Base-by-base conservation (phyloP, 2,113 vertebrate genomes). In the Trichomycterus rosablanca region DNA sequence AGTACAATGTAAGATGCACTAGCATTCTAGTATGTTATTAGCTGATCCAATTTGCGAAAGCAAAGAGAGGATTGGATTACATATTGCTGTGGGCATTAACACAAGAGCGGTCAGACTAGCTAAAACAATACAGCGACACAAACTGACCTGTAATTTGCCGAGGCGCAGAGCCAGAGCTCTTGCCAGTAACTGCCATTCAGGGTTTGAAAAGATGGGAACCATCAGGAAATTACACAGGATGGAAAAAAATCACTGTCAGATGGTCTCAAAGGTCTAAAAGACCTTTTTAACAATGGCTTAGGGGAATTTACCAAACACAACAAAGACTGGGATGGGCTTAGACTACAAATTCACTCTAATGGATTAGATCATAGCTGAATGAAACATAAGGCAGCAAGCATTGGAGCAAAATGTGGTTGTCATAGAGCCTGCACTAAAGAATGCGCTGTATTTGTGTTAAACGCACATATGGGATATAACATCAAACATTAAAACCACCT, bases 201-300 rank as follows among this genome's bases (percentile, higher is more conserved):
- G 44, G 49, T 59, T 70, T 34, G 59, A 68, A 51, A 79, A 75
- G 70, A 82, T 73, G 67, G 76, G 73, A 82, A 64, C 57, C 63
- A 80, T 86, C 81, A 77, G 63, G 51, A 68, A 81, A 80, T 79
- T 82, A 58, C 73, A 73, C 56, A 68, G 64, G 75, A 79, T 81
- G 78, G 72, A 30, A 35, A 48, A 35, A 26, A 85, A 86, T 85
- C 63, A 74, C 75, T 85, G 76, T 86, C 83, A 87, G 84, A 84
- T 85, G 82, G 67, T 76, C 66, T 59, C 44, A 59, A 23, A 52
- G 45, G 59, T n/a, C n/a, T n/a, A 50, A 46, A 76, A 65, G 39
- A 10, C 54, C 46, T 62, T 67, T 72, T 74, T 67, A 64, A 54
- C 77, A 72, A 75, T 66, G 70, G 58, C 35, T 56, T 74, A 49